Evolutionary conservation across 2,888 invertebrate species (phyloP), one percentile per base, ranked within the genome.

Genomic region (Platypus cylindrus): DNA sequence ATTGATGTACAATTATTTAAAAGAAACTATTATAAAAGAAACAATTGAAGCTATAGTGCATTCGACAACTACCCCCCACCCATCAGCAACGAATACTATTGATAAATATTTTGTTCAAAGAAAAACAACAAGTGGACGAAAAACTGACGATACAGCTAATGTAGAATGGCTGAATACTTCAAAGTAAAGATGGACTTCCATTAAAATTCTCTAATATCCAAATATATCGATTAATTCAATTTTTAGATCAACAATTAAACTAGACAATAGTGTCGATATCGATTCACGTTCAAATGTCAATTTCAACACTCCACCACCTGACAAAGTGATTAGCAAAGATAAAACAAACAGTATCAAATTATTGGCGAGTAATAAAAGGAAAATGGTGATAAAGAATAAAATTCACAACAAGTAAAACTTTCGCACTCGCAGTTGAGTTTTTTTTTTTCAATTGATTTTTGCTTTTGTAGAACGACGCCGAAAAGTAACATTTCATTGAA

Each of bases 241-340:
- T n/a, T n/a, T n/a, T n/a, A n/a, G n/a, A n/a, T n/a, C n/a, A n/a
- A n/a, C n/a, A n/a, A n/a, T n/a, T n/a, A n/a, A n/a, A 15, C 9
- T 37, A 8, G 30, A 37, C 15, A 30, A 25, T 16, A 37, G 37
- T 30, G 22, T 37, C 3, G 37, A 37, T 20, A 12, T 25, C n/a
- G n/a, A n/a, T n/a, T n/a, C n/a, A n/a, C n/a, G n/a, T n/a, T n/a
- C n/a, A 15, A 34, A 38, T 16, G 28, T 38, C 5, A 38, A 38
- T 18, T 11, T 38, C 8, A 38, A 38, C 17, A 38, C 38, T 5
- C 38, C 40, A 3, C 40, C 40, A 2, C 11, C 36, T 3, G 40
- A 40, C 26, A 40, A 48, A 41, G 40, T 45, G 11, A 18, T 32
- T 3, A 40, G 44, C 26, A 46, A 45, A 36, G 44, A 44, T n/a